Conservation (phyloP, 2,888 invertebrate genomes). For the Aporophyla lueneburgensis region DNA sequence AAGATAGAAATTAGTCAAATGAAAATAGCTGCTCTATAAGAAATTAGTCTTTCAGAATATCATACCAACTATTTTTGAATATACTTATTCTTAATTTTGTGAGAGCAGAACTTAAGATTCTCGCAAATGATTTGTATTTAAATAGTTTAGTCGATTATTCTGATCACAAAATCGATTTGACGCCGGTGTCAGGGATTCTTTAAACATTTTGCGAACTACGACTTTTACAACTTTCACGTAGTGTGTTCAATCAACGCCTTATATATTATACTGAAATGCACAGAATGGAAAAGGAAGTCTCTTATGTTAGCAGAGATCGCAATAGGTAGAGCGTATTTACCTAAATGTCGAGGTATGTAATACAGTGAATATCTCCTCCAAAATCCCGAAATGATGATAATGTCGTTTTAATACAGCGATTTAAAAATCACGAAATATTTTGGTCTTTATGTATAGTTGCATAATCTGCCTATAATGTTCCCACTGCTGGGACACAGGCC, state of each 20-base stretch:
- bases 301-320: too few relatives aligned
- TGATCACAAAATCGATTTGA: background rate
- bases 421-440: too few relatives aligned
- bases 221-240: background rate
- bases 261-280: background rate
- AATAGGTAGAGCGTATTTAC: too few relatives aligned
- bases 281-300: slow-evolving; percentile 1
- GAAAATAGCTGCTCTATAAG: slow-evolving; percentile 18
- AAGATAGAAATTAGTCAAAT: slow-evolving; percentile 23
- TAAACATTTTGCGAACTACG: background rate
- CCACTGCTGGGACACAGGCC: too few relatives aligned
- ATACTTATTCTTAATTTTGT: background rate
- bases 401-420: too few relatives aligned
- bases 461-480: too few relatives aligned
- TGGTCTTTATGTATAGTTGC: too few relatives aligned
- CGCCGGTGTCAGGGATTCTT: too few relatives aligned
- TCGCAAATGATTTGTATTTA: background rate
- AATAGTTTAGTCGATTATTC: background rate
- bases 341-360: too few relatives aligned
- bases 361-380: too few relatives aligned
- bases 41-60: background rate
- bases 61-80: background rate
- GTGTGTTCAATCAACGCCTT: background rate
- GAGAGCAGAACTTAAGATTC: background rate
- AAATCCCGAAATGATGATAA: too few relatives aligned